phyloP scores from a whole-genome alignment of 2,797 vertebrate genomes.

The Vultur gryphus region DNA sequence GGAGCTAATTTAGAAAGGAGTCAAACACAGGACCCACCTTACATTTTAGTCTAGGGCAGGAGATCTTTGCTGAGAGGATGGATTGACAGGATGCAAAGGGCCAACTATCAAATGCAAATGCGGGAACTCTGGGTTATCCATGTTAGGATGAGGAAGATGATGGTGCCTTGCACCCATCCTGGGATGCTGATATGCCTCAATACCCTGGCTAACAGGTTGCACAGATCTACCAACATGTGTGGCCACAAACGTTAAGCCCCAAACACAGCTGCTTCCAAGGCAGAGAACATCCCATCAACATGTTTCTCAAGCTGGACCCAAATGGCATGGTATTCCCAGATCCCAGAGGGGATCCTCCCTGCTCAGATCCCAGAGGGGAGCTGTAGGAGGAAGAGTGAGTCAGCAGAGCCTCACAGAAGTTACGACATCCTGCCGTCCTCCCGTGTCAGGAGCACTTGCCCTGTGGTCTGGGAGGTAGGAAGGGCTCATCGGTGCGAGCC shows the following conservation, averaged over 20 bases:
- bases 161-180: not conserved
- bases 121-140: not conserved
- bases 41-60: no score
- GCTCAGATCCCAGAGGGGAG: not conserved
- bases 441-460: not conserved
- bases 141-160: not conserved
- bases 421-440: not conserved
- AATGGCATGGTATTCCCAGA: not conserved
- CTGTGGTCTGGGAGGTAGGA: not conserved
- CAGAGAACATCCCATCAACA: not conserved
- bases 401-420: not conserved
- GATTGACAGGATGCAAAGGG: not conserved
- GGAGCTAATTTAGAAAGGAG: not conserved
- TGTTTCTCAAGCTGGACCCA: not conserved
- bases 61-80: not conserved
- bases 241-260: not conserved
- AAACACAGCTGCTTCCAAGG: not conserved
- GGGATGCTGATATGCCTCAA: not conserved
- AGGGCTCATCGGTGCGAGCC: not conserved
- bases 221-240: not conserved
- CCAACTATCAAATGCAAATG: no score
- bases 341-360: not conserved
- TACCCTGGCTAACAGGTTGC: not conserved
- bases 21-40: not conserved
- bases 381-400: not conserved